These are phyloP conservation scores for Andricus curvator DNA, from an alignment of 2,888 invertebrate species.

Conservation along the genomic window DNA sequence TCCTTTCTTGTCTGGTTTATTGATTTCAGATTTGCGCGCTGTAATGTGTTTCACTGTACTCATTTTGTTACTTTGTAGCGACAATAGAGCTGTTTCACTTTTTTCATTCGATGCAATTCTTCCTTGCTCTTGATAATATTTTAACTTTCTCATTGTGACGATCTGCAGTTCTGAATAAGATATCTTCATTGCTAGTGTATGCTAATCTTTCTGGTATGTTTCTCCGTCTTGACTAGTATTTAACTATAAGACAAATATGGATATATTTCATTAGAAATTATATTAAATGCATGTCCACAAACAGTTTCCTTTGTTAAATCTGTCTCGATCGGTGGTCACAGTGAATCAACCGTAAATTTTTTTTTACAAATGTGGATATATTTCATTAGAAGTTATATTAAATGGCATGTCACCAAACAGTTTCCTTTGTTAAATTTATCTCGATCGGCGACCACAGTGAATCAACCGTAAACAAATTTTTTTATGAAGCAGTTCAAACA, in stretches of 20 bases:
- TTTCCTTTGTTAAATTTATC: too few species aligned
- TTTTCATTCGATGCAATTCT: constrained; percentile 58
- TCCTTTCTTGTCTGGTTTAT: constrained; percentile 65
- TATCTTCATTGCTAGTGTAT: neutral
- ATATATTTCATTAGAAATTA: too few species aligned
- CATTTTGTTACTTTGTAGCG: constrained; percentile 62
- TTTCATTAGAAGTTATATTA: too few species aligned
- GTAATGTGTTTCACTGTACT: constrained; percentile 66
- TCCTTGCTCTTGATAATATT: neutral
- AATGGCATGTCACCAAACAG: too few species aligned
- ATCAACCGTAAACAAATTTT: too few species aligned
- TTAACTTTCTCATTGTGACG: neutral
- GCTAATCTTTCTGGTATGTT: neutral
- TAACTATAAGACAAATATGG: neutral
- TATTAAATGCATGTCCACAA: too few species aligned
- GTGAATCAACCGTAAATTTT: too few species aligned
- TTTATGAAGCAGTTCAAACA: too few species aligned
- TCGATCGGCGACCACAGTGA: too few species aligned
- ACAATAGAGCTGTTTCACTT: constrained; percentile 54
- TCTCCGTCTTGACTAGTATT: neutral
- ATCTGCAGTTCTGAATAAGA: neutral
- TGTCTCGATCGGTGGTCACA: too few species aligned
- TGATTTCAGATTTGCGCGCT: constrained; percentile 70
- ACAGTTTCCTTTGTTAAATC: too few species aligned
- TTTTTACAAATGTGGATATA: neutral